A percentile compares a stretch with the other conserved stretches of the same genome.
Evolutionary conservation across 2,797 vertebrate species (phyloP).

Genomic region (Trachops cirrhosus): DNA sequence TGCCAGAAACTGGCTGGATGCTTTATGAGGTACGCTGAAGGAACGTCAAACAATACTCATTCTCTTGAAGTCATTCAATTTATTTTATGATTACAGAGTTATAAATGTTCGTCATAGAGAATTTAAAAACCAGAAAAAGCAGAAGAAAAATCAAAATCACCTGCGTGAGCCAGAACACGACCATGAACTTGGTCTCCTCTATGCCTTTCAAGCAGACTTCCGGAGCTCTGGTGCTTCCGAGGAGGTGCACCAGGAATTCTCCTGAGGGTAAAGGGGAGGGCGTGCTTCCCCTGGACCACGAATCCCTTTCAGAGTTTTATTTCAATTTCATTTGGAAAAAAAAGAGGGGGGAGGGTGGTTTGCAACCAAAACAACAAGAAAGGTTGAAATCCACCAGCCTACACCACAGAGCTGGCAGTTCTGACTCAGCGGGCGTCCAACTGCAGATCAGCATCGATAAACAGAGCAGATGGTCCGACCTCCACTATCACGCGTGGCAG

Average conservation of each 20-base stretch:
- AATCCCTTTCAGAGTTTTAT: not conserved
- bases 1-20: not conserved
- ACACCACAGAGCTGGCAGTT: not conserved
- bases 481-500: not conserved
- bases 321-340: not conserved
- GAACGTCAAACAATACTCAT: not conserved
- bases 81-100: not conserved
- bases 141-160: not conserved
- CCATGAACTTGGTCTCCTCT: rapidly evolving
- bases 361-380: not conserved
- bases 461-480: not conserved
- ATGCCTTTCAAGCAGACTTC: not conserved
- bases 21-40: not conserved
- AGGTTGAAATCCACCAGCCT: not conserved
- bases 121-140: not conserved
- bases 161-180: rapidly evolving
- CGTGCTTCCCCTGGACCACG: not conserved
- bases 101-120: not conserved
- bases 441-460: not conserved
- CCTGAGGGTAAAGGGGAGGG: not conserved
- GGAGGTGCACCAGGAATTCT: not conserved
- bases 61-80: not conserved
- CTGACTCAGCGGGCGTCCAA: not conserved
- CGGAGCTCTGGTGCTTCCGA: rapidly evolving
- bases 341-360: not conserved